A percentile compares a stretch with the other conserved stretches of the same genome.
Evolutionary conservation across 2,797 vertebrate genomes (phyloP).

Genomic region (Selene dorsalis): DNA sequence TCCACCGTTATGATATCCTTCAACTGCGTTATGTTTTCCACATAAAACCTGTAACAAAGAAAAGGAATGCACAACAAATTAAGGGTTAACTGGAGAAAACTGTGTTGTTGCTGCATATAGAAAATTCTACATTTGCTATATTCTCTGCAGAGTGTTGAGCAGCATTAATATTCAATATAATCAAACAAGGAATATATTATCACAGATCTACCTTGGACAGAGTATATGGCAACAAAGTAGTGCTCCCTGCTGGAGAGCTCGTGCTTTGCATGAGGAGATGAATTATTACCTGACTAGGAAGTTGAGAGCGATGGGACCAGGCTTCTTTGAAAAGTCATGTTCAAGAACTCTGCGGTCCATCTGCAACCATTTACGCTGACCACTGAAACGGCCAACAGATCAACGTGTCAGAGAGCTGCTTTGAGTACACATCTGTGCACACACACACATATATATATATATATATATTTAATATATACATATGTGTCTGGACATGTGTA

Average conservation of each 20-base stretch:
- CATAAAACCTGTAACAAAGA: slow-evolving; percentile 84
- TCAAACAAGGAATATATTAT: background rate
- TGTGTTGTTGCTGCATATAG: background rate
- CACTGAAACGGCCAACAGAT: slow-evolving; percentile 81
- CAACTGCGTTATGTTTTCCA: slow-evolving; percentile 96
- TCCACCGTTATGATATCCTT: slow-evolving; percentile 97
- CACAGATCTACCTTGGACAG: background rate
- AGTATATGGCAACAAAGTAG: slow-evolving; percentile 35
- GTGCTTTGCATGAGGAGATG: slow-evolving; percentile 21
- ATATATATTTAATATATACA: too few relatives aligned
- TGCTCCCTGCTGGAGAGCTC: slow-evolving; percentile 69
- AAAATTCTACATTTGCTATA: slow-evolving; percentile 1
- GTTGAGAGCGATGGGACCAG: slow-evolving; percentile 87
- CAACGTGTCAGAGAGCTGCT: slow-evolving; percentile 18
- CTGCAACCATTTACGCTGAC: slow-evolving; percentile 96
- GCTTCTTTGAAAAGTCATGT: slow-evolving; percentile 96
- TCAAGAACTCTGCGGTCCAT: slow-evolving; percentile 97
- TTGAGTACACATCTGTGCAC: background rate
- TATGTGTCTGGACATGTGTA: background rate
- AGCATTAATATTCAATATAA: background rate
- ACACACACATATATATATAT: background rate
- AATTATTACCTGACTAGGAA: slow-evolving; percentile 92
- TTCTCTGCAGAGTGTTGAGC: background rate
- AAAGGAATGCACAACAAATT: slow-evolving; percentile 14
- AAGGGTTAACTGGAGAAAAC: background rate